Base-by-base conservation (phyloP, 2,113 vertebrate species). In the Galbula dea region DNA sequence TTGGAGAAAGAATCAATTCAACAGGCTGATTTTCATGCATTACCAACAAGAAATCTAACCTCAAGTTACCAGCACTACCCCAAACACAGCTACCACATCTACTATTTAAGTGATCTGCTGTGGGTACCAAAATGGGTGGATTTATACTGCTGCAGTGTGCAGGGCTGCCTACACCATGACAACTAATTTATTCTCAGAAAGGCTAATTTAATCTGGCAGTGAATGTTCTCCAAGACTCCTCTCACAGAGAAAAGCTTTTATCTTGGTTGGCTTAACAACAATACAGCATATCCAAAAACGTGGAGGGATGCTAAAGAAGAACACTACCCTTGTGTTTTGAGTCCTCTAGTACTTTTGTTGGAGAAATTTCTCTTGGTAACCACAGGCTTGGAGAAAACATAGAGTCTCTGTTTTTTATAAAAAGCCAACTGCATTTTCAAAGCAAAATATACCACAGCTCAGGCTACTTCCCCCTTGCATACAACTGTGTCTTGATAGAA, bases 231-330 rank as follows among this genome's bases (percentile, higher is more conserved):
- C 52, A 68, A 84, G 86, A 81, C 75, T 95, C 58, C 92, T 89
- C 15, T 89, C 15, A 5, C 89, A 89, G 86, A 96, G 93, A 82
- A 93, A 51, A 90, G 89, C 89, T 92, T 96, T 96, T 77, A 58
- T 94, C 84, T 92, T 83, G 91, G 93, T 92, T 94, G 89, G 94
- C 94, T 94, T 93, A 93, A 96, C 96, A 94, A 93, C 95, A 96
- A 90, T 67, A 75, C 63, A 95, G 86, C 71, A 49, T 62, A 94
- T 48, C 86, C 91, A 93, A 94, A 93, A 93, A 46, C 37, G 30
- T 84, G 80, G 92, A 92, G 86, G 91, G 94, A 57, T 76, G 74
- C 84, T 92, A 43, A 76, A 55, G 83, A 63, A 85, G 69, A 94
- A 90, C 86, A 76, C 84, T 85, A 36, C 43, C 84, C 90, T 69